phyloP scores from a whole-genome alignment of 2,113 vertebrate species.

The Rissa tridactyla region DNA sequence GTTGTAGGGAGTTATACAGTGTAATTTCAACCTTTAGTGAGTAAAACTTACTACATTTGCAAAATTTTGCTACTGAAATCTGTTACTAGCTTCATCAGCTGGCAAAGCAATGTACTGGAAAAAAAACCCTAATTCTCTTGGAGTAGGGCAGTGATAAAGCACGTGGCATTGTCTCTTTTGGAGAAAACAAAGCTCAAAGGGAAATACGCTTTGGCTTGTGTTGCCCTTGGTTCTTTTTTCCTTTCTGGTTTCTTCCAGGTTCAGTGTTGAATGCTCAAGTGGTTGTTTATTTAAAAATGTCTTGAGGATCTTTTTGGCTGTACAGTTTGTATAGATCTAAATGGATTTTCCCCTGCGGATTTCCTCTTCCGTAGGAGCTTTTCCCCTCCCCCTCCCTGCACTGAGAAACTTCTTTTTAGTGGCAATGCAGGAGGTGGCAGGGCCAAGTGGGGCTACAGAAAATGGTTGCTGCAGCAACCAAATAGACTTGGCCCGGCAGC shows the following conservation, averaged over 20 bases:
- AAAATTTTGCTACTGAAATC: slow-evolving; percentile 14
- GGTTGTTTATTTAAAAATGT: background rate
- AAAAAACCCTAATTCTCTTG: background rate
- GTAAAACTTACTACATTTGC: background rate
- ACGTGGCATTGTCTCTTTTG: background rate
- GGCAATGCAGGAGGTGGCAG: background rate
- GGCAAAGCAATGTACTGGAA: background rate
- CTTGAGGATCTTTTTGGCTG: background rate
- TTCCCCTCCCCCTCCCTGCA: background rate
- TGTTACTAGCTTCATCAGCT: background rate
- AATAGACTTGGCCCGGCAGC: background rate
- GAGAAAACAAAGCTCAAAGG: background rate
- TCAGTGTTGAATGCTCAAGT: background rate
- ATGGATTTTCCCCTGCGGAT: background rate
- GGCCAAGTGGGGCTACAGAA: background rate
- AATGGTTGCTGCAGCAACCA: background rate
- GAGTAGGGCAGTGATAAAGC: background rate
- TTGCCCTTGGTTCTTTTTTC: background rate
- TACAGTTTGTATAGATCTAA: background rate
- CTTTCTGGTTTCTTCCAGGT: background rate
- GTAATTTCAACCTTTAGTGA: slow-evolving; percentile 18
- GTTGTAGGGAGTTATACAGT: background rate
- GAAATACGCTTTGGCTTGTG: background rate
- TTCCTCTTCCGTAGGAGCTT: background rate
- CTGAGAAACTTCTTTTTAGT: background rate